Evolutionary conservation across 2,888 invertebrate genomes (phyloP).

Genomic region (Euplagia quadripunctaria): DNA sequence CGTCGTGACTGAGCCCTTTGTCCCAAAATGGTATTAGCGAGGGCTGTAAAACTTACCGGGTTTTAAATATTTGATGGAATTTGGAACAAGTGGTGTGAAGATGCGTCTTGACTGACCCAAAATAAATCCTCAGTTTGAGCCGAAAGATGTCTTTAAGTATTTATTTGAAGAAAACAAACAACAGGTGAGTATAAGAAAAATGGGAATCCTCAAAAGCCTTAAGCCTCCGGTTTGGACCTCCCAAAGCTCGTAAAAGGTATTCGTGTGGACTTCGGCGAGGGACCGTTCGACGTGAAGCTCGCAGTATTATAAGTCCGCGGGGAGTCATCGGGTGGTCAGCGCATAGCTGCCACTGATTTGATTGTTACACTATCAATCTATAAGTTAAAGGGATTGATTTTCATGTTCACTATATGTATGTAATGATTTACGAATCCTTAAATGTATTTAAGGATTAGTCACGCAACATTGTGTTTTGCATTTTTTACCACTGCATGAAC

Average conservation of each 20-base stretch:
- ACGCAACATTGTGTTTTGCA: neutral
- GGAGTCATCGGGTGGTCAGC: neutral
- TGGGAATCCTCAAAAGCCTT: constrained; percentile 18
- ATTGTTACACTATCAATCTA: constrained; percentile 2
- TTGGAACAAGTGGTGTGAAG: constrained; percentile 6
- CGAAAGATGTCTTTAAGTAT: constrained; percentile 19
- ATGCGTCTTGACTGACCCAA: constrained; percentile 1
- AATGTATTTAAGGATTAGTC: neutral
- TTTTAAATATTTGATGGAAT: constrained; percentile 12
- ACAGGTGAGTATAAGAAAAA: constrained; percentile 36
- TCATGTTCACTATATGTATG: too few species aligned
- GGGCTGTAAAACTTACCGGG: neutral
- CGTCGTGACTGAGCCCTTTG: neutral
- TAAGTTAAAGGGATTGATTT: neutral
- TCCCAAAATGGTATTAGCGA: neutral
- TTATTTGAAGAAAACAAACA: constrained; percentile 38
- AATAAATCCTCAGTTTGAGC: constrained; percentile 21
- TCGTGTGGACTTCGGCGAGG: constrained; percentile 23
- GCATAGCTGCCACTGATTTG: neutral
- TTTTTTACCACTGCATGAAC: neutral
- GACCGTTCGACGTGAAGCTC: neutral
- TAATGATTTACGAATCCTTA: too few species aligned
- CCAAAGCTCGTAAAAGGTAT: constrained; percentile 37
- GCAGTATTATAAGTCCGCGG: constrained; percentile 17
- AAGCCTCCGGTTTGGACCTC: constrained; percentile 28